Evolutionary conservation across 1,140 invertebrate species (phyloP).

Genomic region (Pseudomyrmex pallidus): DNA sequence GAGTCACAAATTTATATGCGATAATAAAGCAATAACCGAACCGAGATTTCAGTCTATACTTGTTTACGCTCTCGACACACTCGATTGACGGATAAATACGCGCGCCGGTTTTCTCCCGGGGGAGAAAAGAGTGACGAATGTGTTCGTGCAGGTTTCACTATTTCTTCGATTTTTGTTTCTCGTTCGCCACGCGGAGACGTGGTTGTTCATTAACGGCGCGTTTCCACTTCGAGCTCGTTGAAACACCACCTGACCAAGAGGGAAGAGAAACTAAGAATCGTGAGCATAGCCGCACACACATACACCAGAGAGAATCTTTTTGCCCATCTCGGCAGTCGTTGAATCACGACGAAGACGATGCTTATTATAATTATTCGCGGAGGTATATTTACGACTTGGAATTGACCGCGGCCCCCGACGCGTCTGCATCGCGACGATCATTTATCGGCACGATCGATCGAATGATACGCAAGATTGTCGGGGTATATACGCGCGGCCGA

Average conservation of each 20-base stretch:
- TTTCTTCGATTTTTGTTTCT: constrained; percentile 10
- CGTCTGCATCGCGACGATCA: background rate
- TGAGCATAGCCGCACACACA: background rate
- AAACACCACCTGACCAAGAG: background rate
- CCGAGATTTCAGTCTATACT: constrained; percentile 20
- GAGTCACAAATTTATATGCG: constrained; percentile 46
- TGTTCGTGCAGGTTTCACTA: constrained; percentile 29
- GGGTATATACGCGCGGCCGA: background rate
- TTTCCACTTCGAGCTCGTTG: constrained; percentile 30
- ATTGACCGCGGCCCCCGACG: background rate
- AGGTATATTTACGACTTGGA: too few species aligned
- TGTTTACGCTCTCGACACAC: constrained; percentile 29
- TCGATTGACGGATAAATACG: constrained; percentile 37
- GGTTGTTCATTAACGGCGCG: constrained; percentile 20
- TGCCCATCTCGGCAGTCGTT: background rate
- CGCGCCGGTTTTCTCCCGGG: constrained; percentile 16
- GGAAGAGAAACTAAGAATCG: constrained; percentile 6
- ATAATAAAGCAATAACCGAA: constrained; percentile 28
- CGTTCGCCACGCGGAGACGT: background rate
- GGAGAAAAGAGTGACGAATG: constrained; percentile 40
- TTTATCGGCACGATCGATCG: constrained; percentile 1
- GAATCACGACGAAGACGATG: background rate
- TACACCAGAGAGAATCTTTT: background rate
- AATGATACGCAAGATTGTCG: background rate
- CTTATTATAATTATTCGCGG: constrained; percentile 4